Conservation (phyloP, 2,888 invertebrate species). For the Drosophila subsilvestris region DNA sequence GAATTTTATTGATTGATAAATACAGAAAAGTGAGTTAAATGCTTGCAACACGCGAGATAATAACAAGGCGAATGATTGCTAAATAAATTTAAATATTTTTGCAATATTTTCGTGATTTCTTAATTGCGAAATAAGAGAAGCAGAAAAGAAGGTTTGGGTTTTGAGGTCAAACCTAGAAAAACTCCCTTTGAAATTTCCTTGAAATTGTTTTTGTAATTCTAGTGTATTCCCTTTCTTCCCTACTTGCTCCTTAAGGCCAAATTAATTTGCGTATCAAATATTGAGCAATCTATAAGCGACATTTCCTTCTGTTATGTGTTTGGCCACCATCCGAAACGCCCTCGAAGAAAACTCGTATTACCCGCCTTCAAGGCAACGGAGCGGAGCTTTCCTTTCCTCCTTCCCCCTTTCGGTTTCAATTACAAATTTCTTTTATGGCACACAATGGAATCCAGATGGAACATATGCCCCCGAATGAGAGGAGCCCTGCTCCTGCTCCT, state of each 20-base stretch:
- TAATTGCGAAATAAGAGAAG: no score
- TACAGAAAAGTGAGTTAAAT: slow-evolving; percentile 22
- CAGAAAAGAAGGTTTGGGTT: no score
- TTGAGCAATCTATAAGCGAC: not conserved
- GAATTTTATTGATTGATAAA: not conserved
- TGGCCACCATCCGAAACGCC: not conserved
- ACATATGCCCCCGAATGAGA: slow-evolving; percentile 11
- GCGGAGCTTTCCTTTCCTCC: slow-evolving; percentile 19
- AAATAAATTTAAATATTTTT: no score
- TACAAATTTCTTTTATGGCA: slow-evolving; percentile 21
- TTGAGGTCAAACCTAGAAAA: not conserved
- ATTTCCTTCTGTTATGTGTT: slow-evolving; percentile 9
- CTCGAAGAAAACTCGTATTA: slow-evolving; percentile 12
- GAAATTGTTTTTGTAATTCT: not conserved
- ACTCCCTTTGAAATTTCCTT: not conserved
- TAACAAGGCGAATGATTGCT: no score
- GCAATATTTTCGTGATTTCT: no score
- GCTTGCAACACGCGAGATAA: not conserved
- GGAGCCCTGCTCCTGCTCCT: not conserved
- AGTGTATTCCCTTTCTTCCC: not conserved
- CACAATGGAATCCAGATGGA: slow-evolving; percentile 17
- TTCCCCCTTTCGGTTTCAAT: slow-evolving; percentile 17
- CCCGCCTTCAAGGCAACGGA: slow-evolving; percentile 19
- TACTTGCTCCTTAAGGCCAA: not conserved
- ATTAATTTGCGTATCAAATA: not conserved